Evolutionary conservation across 1,140 invertebrate genomes (phyloP), one percentile per base, ranked within the genome.

Genomic region (Sipha flava): DNA sequence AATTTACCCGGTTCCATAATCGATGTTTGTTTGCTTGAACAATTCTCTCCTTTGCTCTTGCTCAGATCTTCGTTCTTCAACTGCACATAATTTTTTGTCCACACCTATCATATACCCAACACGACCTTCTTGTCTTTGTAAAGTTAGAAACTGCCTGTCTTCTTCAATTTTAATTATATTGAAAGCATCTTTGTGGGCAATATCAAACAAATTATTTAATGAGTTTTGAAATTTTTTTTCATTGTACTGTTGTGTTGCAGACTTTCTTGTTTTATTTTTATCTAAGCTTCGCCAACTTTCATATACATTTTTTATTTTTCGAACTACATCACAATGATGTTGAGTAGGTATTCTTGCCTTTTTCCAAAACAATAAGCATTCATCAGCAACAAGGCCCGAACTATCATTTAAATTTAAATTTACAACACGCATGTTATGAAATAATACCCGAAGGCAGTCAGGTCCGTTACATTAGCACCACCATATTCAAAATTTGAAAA

Each of bases 101-200:
- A 81, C 45, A 16, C 73, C 75, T 34, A 43, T 16, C 73, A 81
- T 81, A 68, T 43, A 81, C 7, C 77, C 80, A 1, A 47, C 7
- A 40, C 45, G 54, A 37, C 79, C 79, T n/a, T 80, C 75, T 73
- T 82, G 37, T 43, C 81, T 47, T 57, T 82, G 81, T 40, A 59
- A 54, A 47, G 66, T 49, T 40, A 82, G 52, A 40, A 82, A 82
- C 34, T 47, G 26, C 59, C 52, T 82, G 57, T 82, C 81, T 49
- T 82, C 81, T 68, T 68, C 49, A 26, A 80, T 68, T 80, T 73
- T 73, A 26, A 82, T 82, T 66, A 80, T 18, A 45, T 80, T 73
- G 1, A 83, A 66, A 59, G 82, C 77, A 75, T 83, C 80, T 79
- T 68, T 77, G 80, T 83, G 81, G 62, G 82, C 79, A n/a, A n/a